Conservation (phyloP, 2,113 vertebrate species). For the Rhinopomastus cyanomelas region DNA sequence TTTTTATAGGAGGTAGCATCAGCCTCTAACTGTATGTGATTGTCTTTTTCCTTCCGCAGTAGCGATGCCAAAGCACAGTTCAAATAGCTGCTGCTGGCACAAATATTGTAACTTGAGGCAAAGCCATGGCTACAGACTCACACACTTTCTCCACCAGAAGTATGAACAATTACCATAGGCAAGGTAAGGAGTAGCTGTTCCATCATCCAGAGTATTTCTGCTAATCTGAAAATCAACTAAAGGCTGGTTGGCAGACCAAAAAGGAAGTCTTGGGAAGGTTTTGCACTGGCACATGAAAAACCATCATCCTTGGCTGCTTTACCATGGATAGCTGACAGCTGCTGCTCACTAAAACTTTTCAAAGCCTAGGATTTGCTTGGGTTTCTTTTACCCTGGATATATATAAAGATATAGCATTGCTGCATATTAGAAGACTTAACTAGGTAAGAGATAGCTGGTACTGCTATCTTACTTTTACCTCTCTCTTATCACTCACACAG, state of each 20-base stretch:
- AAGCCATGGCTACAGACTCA: not conserved
- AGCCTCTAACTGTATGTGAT: not conserved
- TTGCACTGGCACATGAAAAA: not conserved
- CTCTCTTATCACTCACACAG: not conserved
- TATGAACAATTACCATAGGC: not conserved
- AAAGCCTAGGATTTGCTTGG: not conserved
- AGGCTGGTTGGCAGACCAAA: not conserved
- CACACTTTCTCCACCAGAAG: not conserved
- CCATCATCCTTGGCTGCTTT: conserved; percentile 7
- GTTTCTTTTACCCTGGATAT: not conserved
- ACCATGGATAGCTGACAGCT: not conserved
- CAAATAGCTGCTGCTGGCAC: not conserved
- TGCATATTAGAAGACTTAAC: not conserved
- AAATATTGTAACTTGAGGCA: not conserved
- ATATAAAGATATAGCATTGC: no score
- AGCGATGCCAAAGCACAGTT: not conserved
- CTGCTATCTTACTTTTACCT: not conserved
- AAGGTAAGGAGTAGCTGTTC: not conserved
- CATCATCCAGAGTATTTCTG: not conserved
- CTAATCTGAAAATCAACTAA: not conserved
- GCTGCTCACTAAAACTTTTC: not conserved
- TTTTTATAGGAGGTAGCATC: not conserved
- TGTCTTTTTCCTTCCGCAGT: not conserved
- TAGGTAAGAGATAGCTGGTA: no score
- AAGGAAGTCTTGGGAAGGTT: not conserved